Evolutionary conservation across 1,140 invertebrate species (phyloP).

Genomic region (Pogonus chalceus): DNA sequence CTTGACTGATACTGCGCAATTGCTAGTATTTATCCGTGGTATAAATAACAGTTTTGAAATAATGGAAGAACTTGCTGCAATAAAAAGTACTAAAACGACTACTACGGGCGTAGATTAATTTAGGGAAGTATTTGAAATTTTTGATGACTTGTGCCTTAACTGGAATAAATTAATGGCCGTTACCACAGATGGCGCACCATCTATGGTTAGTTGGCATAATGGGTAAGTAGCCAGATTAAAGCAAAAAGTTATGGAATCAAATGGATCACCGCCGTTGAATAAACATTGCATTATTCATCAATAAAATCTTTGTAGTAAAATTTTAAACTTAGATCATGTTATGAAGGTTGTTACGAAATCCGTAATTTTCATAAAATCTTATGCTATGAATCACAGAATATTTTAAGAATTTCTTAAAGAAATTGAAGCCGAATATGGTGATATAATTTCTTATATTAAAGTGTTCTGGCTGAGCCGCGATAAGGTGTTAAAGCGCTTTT

Average conservation of each 20-base stretch:
- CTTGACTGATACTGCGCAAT: too few species aligned
- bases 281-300: background rate
- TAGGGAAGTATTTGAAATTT: too few species aligned
- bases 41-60: background rate
- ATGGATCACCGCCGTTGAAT: background rate
- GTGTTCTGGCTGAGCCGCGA: background rate
- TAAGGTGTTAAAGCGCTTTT: background rate
- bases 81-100: background rate
- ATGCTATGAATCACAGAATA: too few species aligned
- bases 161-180: background rate
- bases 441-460: background rate
- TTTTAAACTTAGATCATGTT: background rate
- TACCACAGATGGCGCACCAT: background rate
- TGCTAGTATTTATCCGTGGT: background rate
- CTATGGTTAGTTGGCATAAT: too few species aligned
- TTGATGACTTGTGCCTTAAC: too few species aligned
- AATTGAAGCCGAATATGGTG: background rate
- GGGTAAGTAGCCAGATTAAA: too few species aligned
- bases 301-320: background rate
- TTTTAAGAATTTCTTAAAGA: background rate
- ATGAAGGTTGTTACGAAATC: background rate
- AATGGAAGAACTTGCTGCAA: background rate
- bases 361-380: too few species aligned
- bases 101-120: background rate
- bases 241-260: background rate